Evolutionary conservation across 2,888 invertebrate genomes (phyloP).

Genomic region (Drosophila nr. medialis): DNA sequence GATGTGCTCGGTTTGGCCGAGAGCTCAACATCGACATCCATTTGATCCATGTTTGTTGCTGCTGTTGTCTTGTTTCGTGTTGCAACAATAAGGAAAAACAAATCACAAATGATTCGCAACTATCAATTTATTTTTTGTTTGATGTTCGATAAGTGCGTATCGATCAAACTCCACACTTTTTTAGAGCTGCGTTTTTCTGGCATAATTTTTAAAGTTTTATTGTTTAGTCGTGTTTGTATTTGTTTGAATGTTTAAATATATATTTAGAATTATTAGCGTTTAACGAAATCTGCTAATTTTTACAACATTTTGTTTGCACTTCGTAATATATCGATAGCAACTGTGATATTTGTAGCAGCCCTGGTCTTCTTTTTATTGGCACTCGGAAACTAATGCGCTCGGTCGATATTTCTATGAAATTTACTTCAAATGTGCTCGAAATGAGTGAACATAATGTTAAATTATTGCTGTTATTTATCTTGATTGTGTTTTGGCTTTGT

Average conservation of each 20-base stretch:
- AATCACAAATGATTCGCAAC: constrained; percentile 29
- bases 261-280: not conserved
- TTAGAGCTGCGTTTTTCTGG: not conserved
- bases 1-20: constrained; percentile 67
- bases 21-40: constrained; percentile 81
- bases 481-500: not conserved
- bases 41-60: constrained; percentile 77
- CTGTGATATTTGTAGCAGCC: no score
- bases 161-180: constrained; percentile 30
- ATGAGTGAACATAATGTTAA: not conserved
- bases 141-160: constrained; percentile 33
- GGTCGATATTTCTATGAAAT: not conserved
- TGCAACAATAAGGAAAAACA: constrained; percentile 3
- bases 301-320: not conserved
- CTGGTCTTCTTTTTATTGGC: not conserved
- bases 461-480: not conserved
- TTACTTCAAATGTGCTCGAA: not conserved
- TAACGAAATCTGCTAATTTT: not conserved
- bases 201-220: not conserved
- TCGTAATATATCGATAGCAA: not conserved
- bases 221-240: not conserved
- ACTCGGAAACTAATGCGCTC: not conserved
- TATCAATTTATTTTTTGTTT: constrained; percentile 37
- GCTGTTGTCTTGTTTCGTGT: not conserved
- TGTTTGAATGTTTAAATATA: not conserved